Conservation (phyloP, 2,113 vertebrate genomes). For the Burhinus oedicnemus region DNA sequence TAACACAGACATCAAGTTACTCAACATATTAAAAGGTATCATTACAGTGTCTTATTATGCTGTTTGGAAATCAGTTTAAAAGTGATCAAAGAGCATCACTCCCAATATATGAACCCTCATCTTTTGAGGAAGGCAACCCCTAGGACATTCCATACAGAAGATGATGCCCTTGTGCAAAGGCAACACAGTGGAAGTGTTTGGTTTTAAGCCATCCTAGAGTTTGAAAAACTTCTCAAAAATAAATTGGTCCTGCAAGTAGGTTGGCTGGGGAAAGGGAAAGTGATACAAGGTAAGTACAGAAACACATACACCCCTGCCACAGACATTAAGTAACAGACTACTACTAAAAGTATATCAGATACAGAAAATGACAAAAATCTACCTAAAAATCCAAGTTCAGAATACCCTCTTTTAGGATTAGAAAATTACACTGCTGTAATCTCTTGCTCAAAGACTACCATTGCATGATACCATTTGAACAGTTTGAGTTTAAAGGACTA, state of each 20-base stretch:
- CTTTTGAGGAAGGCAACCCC: not conserved
- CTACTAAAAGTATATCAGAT: not conserved
- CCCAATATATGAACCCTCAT: not conserved
- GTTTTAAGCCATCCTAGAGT: not conserved
- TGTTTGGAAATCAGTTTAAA: not conserved
- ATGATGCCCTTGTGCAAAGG: not conserved
- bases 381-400: not conserved
- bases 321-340: not conserved
- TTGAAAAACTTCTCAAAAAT: slow-evolving; percentile 2
- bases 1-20: not conserved
- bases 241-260: not conserved
- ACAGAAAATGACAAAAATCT: not conserved
- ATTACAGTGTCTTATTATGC: not conserved
- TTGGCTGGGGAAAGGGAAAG: not conserved
- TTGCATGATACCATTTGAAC: not conserved
- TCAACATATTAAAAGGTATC: not conserved
- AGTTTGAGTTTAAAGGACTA: not conserved
- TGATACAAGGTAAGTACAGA: not conserved
- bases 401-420: not conserved
- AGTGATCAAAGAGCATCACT: not conserved
- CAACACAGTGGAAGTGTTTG: not conserved
- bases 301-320: not conserved
- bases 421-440: not conserved
- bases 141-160: not conserved
- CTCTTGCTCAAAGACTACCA: not conserved